These are phyloP conservation scores for Aptenodytes forsteri DNA, from an alignment of 2,113 vertebrate genomes.

Conservation along the genomic window DNA sequence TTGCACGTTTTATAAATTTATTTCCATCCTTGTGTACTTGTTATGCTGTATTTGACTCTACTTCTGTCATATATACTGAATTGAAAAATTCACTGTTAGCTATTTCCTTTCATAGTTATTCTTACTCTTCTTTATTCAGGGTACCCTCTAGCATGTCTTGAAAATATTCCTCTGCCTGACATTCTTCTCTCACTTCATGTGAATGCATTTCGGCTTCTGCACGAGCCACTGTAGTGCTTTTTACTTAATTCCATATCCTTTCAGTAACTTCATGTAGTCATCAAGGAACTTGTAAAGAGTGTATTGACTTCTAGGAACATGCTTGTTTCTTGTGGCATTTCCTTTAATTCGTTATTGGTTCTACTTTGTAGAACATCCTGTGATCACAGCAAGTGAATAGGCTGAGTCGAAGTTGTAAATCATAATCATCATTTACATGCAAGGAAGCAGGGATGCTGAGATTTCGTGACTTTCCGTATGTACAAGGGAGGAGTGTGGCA, in stretches of 20 bases:
- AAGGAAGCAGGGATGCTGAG: not conserved
- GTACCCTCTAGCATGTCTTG: not conserved
- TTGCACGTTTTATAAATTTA: not conserved
- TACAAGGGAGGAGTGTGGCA: not conserved
- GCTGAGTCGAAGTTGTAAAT: not conserved
- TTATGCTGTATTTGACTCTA: not conserved
- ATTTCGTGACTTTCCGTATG: not conserved
- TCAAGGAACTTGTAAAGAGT: slow-evolving; percentile 30
- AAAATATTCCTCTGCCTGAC: not conserved
- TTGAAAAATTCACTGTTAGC: not conserved
- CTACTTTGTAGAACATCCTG: not conserved
- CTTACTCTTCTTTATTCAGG: not conserved
- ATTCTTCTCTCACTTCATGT: not conserved
- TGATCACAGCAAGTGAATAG: not conserved
- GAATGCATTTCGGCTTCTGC: not conserved
- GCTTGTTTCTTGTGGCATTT: not conserved
- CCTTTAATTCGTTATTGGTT: slow-evolving; percentile 11
- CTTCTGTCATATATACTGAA: not conserved
- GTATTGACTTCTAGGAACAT: not conserved
- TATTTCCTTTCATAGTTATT: not conserved
- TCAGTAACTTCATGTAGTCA: slow-evolving; percentile 20
- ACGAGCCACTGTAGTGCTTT: not conserved
- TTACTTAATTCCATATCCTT: not conserved
- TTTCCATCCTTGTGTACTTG: not conserved
- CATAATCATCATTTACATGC: not conserved